These are phyloP conservation scores for Sisor rabdophorus DNA, from an alignment of 2,113 vertebrate species.

Conservation along the genomic window DNA sequence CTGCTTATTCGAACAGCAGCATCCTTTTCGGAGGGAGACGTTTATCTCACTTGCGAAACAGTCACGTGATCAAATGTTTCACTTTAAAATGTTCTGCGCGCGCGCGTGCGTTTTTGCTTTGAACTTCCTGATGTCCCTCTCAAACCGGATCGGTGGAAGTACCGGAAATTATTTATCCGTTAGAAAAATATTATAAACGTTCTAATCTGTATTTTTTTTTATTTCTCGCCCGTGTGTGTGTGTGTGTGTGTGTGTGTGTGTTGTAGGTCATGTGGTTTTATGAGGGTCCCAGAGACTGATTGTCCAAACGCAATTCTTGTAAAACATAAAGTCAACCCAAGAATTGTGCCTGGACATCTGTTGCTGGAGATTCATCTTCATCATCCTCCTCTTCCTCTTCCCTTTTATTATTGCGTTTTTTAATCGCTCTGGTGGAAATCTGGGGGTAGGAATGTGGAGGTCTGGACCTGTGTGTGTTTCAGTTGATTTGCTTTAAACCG, in stretches of 20 bases:
- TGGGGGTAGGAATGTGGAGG: neutral
- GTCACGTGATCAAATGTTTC: neutral
- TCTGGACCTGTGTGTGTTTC: neutral
- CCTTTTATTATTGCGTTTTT: neutral
- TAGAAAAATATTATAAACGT: neutral
- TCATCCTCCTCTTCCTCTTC: slow-evolving; percentile 34
- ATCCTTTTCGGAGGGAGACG: neutral
- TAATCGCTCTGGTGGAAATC: neutral
- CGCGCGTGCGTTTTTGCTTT: no score
- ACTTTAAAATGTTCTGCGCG: no score
- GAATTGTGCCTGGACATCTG: slow-evolving; percentile 99
- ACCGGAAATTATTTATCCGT: neutral
- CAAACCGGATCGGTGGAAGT: neutral
- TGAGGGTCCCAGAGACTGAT: slow-evolving; percentile 87
- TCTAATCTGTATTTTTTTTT: neutral
- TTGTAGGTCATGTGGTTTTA: slow-evolving; percentile 33
- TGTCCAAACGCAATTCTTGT: slow-evolving; percentile 99
- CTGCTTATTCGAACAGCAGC: neutral
- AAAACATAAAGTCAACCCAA: slow-evolving; percentile 85
- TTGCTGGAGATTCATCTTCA: slow-evolving; percentile 84
- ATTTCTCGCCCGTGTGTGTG: slow-evolving; percentile 5
- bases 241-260: slow-evolving; percentile 18
- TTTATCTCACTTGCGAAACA: slow-evolving; percentile 2
- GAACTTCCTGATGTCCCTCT: no score
- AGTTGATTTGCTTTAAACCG: no score